Evolutionary conservation across 2,888 invertebrate species (phyloP), one percentile per base, ranked within the genome.

Genomic region (Melanargia galathea): DNA sequence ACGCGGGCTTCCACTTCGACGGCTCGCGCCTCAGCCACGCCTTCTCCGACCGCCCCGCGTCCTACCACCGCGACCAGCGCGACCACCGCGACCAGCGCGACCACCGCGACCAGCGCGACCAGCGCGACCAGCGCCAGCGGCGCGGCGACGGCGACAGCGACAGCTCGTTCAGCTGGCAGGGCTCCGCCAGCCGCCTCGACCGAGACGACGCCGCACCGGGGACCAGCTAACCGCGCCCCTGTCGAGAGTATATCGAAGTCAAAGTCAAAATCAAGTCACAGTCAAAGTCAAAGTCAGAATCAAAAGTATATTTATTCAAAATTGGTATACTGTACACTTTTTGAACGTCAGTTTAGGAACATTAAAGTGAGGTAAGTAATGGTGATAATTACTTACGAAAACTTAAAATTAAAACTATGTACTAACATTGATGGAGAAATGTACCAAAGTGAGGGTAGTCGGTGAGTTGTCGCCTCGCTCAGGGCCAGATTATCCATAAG

Each of bases 131-230:
- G 38, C n/a, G 38, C 35, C n/a, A n/a, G 11, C 77, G 0, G 74
- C 75, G 16, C n/a, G 77, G 75, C 6, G 90, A 90, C 60, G 91
- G 90, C 0, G 91, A 91, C n/a, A 86, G 88, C 0, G 90, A 90
- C 20, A 89, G 87, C 71, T 87, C 87, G 0, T 91, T 90, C 71
- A 90, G 89, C 59, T 91, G 90, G 90, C 87, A 84, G 61, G 90
- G 87, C 0, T 87, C 87, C 0, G 79, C 72, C 46, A 78, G 76
- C 11, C 73, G 75, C 18, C 65, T 86, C 58, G 79, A 82, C 20
- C 65, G 51, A 8, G 58, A 62, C 4, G 63, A 43, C 20, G 49
- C 33, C 10, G 55, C 33, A 10, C 22, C n/a, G 13, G 46, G 18
- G 48, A 54, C 33, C 35, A 51, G 38, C 2, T 60, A 58, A 18